These are phyloP conservation scores for Nymphalis io DNA, from an alignment of 1,140 invertebrate species.

Conservation along the genomic window DNA sequence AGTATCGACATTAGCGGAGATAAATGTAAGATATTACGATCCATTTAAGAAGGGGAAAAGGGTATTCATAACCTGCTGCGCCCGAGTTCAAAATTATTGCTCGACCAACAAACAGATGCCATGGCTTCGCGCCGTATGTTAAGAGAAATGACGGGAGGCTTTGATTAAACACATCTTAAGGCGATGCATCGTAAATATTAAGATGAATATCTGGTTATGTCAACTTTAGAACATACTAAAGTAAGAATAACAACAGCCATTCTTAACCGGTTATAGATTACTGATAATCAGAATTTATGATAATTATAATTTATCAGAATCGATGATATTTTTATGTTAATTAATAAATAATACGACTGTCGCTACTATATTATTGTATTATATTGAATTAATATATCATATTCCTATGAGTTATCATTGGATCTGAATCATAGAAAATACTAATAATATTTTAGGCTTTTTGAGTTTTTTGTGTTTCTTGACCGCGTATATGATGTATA, in stretches of 20 bases:
- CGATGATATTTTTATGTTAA: too few relatives aligned
- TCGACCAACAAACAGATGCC: conserved; percentile 25
- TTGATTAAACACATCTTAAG: conserved; percentile 26
- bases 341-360: too few relatives aligned
- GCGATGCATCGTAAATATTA: not conserved
- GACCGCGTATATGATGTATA: too few relatives aligned
- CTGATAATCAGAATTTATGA: not conserved
- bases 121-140: conserved; percentile 23
- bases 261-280: not conserved
- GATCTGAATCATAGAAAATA: too few relatives aligned
- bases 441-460: not conserved
- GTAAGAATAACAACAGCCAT: not conserved
- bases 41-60: conserved; percentile 30
- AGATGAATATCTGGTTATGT: conserved; percentile 1
- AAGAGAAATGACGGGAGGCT: conserved; percentile 23
- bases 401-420: too few relatives aligned
- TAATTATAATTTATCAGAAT: not conserved
- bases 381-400: too few relatives aligned
- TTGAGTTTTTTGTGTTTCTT: not conserved
- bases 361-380: not conserved
- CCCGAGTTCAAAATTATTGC: conserved; percentile 27
- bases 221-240: not conserved
- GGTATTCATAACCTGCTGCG: conserved; percentile 34
- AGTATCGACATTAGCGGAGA: conserved; percentile 26
- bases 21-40: conserved; percentile 28